Conservation (phyloP, 2,888 invertebrate species). For the Meteorus colon region DNA sequence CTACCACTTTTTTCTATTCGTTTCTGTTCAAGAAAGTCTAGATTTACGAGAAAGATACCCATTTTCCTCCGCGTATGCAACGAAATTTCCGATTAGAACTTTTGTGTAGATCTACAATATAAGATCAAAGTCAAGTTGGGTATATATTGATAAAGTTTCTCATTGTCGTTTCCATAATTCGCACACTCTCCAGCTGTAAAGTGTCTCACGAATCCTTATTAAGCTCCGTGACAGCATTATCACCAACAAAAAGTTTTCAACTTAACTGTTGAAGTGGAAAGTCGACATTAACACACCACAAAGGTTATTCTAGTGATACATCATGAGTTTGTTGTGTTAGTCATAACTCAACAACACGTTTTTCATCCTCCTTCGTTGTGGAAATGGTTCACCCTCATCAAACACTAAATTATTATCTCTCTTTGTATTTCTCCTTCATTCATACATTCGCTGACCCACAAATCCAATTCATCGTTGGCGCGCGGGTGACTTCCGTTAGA, state of each 20-base stretch:
- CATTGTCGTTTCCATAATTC: neutral
- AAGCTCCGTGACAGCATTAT: neutral
- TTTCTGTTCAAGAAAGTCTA: too few species aligned
- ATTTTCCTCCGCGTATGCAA: neutral
- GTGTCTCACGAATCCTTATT: neutral
- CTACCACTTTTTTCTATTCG: too few species aligned
- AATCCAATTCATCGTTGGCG: conserved; percentile 54
- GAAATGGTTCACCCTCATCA: neutral
- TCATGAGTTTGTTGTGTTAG: neutral
- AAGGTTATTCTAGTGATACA: neutral
- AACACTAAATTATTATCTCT: neutral
- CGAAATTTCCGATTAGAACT: neutral
- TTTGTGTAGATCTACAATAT: too few species aligned
- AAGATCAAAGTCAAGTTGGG: too few species aligned
- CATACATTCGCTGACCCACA: conserved; percentile 52
- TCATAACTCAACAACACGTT: neutral
- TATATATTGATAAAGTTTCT: neutral
- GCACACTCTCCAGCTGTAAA: neutral
- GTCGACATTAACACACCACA: neutral
- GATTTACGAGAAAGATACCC: neutral
- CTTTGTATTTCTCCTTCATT: conserved; percentile 3
- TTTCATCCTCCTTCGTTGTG: neutral
- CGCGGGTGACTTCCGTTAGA: conserved; percentile 51
- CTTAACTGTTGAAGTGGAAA: neutral
- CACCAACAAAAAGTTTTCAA: neutral